These are phyloP conservation scores for Nemotelus nigrinus DNA, from an alignment of 2,888 invertebrate species.

Conservation along the genomic window DNA sequence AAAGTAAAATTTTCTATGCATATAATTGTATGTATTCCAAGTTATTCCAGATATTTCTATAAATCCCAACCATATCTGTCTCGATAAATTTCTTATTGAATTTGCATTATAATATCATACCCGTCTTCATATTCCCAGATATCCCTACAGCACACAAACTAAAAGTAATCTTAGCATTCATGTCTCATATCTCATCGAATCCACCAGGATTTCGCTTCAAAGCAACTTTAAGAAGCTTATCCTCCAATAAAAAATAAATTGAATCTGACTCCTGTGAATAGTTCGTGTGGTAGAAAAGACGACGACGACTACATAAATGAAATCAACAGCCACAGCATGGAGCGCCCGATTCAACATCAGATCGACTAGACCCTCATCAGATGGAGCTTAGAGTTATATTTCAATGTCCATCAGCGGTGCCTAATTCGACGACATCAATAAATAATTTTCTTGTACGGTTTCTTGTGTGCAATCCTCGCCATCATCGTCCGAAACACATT, in stretches of 20 bases:
- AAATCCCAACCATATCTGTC: too few relatives aligned
- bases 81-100: not conserved
- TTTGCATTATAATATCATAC: not conserved
- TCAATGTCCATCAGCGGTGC: slow-evolving; percentile 23
- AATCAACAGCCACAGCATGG: slow-evolving; percentile 26
- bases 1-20: too few relatives aligned
- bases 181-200: too few relatives aligned
- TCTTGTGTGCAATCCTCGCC: not conserved
- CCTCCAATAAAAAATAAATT: slow-evolving; percentile 21
- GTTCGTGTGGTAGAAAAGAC: not conserved
- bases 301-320: slow-evolving; percentile 11
- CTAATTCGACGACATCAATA: slow-evolving; percentile 35
- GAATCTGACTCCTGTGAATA: not conserved
- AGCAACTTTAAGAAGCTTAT: slow-evolving; percentile 31
- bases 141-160: too few relatives aligned
- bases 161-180: too few relatives aligned
- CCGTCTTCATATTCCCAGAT: not conserved
- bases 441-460: slow-evolving; percentile 11
- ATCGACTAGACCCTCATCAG: not conserved
- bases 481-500: not conserved
- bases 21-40: too few relatives aligned
- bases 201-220: not conserved
- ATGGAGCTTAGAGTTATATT: slow-evolving; percentile 10
- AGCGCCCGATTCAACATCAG: not conserved
- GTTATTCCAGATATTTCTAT: too few relatives aligned